These are phyloP conservation scores for Callithrix jacchus DNA, from an alignment of 2,113 vertebrate genomes.

Conservation along the genomic window DNA sequence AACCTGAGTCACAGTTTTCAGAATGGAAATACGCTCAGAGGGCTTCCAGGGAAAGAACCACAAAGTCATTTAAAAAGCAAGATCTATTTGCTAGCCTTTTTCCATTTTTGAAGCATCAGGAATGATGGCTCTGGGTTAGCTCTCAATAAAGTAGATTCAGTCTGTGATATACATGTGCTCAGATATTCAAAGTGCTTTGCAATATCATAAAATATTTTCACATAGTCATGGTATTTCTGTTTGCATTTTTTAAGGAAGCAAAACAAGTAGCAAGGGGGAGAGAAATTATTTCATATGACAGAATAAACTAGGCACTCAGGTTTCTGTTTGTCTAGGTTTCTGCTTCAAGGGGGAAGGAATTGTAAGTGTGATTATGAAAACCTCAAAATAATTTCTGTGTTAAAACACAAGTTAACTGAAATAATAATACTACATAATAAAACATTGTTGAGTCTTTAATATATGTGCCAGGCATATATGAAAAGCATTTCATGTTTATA, in stretches of 20 bases:
- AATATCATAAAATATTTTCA: neutral
- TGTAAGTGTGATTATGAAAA: neutral
- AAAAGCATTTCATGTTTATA: neutral
- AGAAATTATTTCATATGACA: neutral
- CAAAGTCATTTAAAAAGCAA: neutral
- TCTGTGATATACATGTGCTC: neutral
- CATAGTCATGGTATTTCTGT: neutral
- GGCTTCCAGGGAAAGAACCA: neutral
- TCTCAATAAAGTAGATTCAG: neutral
- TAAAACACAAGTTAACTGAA: neutral
- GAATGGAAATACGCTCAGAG: neutral
- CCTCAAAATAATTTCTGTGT: neutral
- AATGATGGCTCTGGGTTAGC: neutral
- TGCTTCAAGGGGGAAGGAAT: neutral
- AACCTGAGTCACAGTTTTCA: neutral
- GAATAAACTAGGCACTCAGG: neutral
- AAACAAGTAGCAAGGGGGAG: neutral
- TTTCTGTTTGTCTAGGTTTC: neutral
- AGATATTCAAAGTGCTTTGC: neutral
- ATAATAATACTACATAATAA: neutral
- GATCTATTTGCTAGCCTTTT: neutral
- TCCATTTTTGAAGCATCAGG: conserved; percentile 7
- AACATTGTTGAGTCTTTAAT: neutral
- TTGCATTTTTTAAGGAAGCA: neutral
- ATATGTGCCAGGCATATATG: neutral